Base-by-base conservation (phyloP, 2,113 vertebrate genomes). In the Thomomys bottae region DNA sequence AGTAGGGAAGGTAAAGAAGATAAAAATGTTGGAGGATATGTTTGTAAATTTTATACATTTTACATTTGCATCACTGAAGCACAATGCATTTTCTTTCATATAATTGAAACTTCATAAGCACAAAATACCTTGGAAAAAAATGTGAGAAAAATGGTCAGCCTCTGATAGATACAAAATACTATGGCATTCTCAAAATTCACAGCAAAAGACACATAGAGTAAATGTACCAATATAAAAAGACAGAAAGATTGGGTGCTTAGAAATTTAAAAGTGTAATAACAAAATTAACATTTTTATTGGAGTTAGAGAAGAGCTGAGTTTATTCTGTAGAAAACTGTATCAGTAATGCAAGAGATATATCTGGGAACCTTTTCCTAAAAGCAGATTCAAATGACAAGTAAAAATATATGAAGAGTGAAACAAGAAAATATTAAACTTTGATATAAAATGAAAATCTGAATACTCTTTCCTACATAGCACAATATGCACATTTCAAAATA, bases 231-330 rank as follows among this genome's bases (percentile, higher is more conserved):
- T 42, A 73, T n/a, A 75, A 82, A 89, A 83, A 78, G 42, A 45
- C 40, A 70, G 18, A 54, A 59, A 86, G 36, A 45, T 80, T 59
- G 75, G 34, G 38, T 34, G 8, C 70, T 72, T 71, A 92, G 42
- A 77, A 77, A 24, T 77, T 49, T 86, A 72, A 54, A 81, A 86
- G 28, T 61, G 30, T 28, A 63, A 14, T 63, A 90, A 34, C 36
- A 84, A 91, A 94, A 92, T 87, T 84, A 79, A 64, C 66, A 87
- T 83, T 94, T 93, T 89, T 87, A 87, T 89, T 87, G 77, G 28
- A 78, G 34, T 89, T 38, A 59, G 82, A 61, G 42, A 78, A 77
- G 28, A 83, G 7, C 49, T 89, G 34, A 83, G 12, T 83, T 84
- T 83, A 77, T 83, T 61, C 79, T 54, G 26, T 79, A 61, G 38